A percentile compares a stretch with the other conserved stretches of the same genome.
Conservation (phyloP, 2,888 invertebrate species). For the Anarsia innoxiella region DNA sequence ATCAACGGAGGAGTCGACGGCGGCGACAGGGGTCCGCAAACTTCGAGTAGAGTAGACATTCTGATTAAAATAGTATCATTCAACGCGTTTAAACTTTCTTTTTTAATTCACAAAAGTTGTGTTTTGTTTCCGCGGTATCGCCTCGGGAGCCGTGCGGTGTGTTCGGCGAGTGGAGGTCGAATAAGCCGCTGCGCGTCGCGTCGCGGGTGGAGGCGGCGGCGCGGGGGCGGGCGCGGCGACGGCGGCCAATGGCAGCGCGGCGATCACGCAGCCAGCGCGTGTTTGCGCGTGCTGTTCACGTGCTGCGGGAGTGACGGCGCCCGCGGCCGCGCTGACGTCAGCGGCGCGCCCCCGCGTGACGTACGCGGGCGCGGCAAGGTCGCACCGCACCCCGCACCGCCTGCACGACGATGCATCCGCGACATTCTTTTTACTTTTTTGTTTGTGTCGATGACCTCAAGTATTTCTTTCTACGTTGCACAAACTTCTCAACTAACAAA, state of each 20-base stretch:
- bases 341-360: conserved; percentile 74
- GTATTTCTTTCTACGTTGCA: too few relatives aligned
- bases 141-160: conserved; percentile 60
- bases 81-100: conserved; percentile 56
- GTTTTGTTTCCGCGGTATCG: conserved; percentile 40
- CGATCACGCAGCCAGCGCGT: conserved; percentile 86
- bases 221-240: conserved; percentile 85
- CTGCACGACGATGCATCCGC: conserved; percentile 26
- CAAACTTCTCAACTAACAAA: too few relatives aligned
- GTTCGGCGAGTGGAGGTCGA: conserved; percentile 64
- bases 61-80: conserved; percentile 47
- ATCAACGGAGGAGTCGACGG: conserved; percentile 83
- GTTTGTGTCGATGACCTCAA: conserved; percentile 15
- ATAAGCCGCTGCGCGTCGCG: conserved; percentile 60
- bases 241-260: conserved; percentile 43
- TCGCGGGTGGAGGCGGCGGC: conserved; percentile 69
- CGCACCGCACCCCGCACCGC: conserved; percentile 25
- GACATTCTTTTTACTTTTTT: conserved; percentile 10
- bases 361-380: conserved; percentile 63
- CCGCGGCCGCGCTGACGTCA: conserved; percentile 77
- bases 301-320: conserved; percentile 83
- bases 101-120: conserved; percentile 67
- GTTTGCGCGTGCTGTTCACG: conserved; percentile 88
- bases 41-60: conserved; percentile 65
- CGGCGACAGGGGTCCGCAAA: conserved; percentile 78